phyloP scores from a whole-genome alignment of 2,797 vertebrate genomes.

The Chelon labrosus region DNA sequence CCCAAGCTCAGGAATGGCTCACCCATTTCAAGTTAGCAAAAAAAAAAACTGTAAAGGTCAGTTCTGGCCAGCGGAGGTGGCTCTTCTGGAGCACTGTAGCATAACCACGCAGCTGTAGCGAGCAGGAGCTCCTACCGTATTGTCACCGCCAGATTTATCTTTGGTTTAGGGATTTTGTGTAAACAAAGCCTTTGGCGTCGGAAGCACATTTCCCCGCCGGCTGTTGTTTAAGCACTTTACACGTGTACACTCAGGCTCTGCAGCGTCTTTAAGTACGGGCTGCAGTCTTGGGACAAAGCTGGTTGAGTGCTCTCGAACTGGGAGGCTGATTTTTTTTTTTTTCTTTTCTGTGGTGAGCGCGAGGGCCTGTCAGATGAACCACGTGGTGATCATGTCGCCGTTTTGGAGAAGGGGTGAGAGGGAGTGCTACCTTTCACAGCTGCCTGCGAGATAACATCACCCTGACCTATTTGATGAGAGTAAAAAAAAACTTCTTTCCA shows the following conservation, averaged over 20 bases:
- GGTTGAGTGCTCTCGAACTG: conserved; percentile 5
- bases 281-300: conserved; percentile 19
- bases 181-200: conserved; percentile 61
- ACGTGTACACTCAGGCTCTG: conserved; percentile 48
- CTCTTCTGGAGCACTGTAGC: conserved; percentile 23
- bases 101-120: conserved; percentile 31
- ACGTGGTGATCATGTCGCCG: conserved; percentile 55
- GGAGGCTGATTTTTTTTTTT: neutral
- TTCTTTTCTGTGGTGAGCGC: conserved; percentile 28
- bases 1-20: conserved; percentile 52
- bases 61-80: conserved; percentile 24
- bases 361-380: conserved; percentile 7
- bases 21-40: conserved; percentile 48
- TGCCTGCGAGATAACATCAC: conserved; percentile 70
- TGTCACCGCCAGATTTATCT: conserved; percentile 69
- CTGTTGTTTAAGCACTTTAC: conserved; percentile 42
- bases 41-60: conserved; percentile 19
- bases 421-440: conserved; percentile 69
- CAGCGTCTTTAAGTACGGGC: conserved; percentile 31
- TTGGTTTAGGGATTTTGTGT: conserved; percentile 63
- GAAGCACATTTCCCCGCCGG: conserved; percentile 35
- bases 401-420: conserved; percentile 59
- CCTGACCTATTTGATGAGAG: conserved; percentile 37
- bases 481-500: neutral
- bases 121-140: conserved; percentile 35